Percentiles rank a stretch among this genome's conserved stretches.
Evolutionary conservation across 2,797 vertebrate species (phyloP).

Genomic region (Petrocephalus schoutedeni): DNA sequence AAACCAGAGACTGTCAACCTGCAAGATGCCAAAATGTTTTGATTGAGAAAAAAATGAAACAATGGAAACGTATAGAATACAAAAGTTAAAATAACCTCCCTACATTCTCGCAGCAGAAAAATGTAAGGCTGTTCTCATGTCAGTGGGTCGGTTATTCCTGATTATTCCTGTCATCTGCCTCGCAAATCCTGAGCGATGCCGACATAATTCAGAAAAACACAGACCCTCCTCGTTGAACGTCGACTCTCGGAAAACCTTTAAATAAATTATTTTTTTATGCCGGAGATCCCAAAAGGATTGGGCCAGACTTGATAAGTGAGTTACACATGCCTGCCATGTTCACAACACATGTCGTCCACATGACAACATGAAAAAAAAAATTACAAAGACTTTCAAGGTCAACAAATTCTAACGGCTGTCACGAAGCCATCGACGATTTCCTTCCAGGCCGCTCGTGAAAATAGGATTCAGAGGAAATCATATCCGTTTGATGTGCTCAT

Average conservation of each 20-base stretch:
- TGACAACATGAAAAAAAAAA: slow-evolving; percentile 53
- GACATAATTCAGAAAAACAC: background rate
- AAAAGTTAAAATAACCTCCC: background rate
- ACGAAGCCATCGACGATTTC: slow-evolving; percentile 25
- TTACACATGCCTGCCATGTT: background rate
- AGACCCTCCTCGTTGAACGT: slow-evolving; percentile 33
- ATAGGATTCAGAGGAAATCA: background rate
- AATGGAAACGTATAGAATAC: background rate
- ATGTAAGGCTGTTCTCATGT: background rate
- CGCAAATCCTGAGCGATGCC: background rate
- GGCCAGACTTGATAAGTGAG: slow-evolving; percentile 38
- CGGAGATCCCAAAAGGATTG: slow-evolving; percentile 33
- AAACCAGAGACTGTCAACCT: background rate
- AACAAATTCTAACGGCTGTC: slow-evolving; percentile 53
- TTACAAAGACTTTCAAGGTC: slow-evolving; percentile 53
- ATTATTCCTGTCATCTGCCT: background rate
- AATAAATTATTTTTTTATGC: slow-evolving; percentile 35
- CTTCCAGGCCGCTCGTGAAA: slow-evolving; percentile 2
- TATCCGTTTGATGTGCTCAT: background rate
- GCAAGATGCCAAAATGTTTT: background rate
- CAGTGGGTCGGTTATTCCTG: background rate
- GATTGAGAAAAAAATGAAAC: background rate
- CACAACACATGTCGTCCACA: slow-evolving; percentile 49
- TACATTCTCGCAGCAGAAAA: background rate
- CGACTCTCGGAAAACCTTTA: slow-evolving; percentile 24